Conservation (phyloP, 1,140 invertebrate genomes). For the Apolygus lucorum region DNA sequence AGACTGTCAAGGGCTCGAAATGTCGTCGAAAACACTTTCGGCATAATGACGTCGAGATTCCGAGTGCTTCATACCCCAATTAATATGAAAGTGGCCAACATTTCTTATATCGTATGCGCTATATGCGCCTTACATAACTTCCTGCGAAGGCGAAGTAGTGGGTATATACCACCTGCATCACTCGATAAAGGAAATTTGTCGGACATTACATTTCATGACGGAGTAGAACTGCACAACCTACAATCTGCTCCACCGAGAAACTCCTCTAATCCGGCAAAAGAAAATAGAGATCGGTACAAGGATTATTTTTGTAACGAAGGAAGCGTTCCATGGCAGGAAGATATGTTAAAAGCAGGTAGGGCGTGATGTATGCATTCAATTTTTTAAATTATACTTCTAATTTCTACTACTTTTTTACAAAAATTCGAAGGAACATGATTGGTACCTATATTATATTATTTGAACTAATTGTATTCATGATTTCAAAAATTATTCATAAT, state of each 20-base stretch:
- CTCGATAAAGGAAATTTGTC: slow-evolving; percentile 1
- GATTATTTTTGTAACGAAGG: slow-evolving; percentile 1
- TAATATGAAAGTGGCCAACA: not conserved
- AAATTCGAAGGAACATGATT: slow-evolving; percentile 1
- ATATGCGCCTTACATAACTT: slow-evolving; percentile 9
- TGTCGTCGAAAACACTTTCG: slow-evolving; percentile 31
- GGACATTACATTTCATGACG: slow-evolving; percentile 1
- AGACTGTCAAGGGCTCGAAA: too few relatives aligned
- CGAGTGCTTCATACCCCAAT: slow-evolving; percentile 16
- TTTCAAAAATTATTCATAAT: not conserved
- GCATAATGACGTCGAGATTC: slow-evolving; percentile 11
- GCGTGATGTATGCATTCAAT: slow-evolving; percentile 1
- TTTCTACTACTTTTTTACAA: slow-evolving; percentile 2
- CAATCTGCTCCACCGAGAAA: not conserved
- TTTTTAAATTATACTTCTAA: not conserved
- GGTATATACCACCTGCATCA: not conserved
- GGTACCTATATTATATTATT: slow-evolving; percentile 2
- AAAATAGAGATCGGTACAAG: slow-evolving; percentile 1
- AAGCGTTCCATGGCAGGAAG: not conserved
- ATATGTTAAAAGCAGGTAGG: not conserved
- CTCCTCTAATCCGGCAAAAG: not conserved
- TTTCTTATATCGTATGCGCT: not conserved
- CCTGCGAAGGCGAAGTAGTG: slow-evolving; percentile 1
- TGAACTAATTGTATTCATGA: not conserved
- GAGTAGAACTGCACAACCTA: not conserved